Evolutionary conservation across 2,113 vertebrate species (phyloP).

Genomic region (Mus spicilegus): DNA sequence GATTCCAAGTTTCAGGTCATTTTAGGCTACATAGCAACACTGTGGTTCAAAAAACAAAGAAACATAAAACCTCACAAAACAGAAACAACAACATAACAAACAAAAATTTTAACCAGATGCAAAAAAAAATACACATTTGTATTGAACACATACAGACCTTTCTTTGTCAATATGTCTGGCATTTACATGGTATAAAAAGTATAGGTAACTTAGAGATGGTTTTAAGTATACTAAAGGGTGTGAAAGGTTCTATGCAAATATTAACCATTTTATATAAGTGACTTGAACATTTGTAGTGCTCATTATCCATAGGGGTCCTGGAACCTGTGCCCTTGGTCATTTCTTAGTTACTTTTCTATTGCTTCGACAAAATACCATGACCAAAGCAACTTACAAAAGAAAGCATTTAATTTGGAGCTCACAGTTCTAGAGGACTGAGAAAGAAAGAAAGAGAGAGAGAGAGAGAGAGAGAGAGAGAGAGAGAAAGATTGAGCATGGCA

Average conservation of each 20-base stretch:
- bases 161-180: background rate
- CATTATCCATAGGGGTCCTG: background rate
- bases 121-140: background rate
- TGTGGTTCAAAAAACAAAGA: background rate
- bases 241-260: background rate
- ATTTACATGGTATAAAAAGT: background rate
- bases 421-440: background rate
- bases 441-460: no score
- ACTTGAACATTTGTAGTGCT: background rate
- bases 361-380: background rate
- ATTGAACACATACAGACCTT: background rate
- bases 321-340: background rate
- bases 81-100: background rate
- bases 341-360: background rate
- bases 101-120: background rate
- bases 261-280: background rate
- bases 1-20: background rate
- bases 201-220: background rate
- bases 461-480: background rate
- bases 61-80: background rate
- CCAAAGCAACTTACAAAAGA: background rate
- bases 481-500: background rate
- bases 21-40: background rate
- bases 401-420: no score
- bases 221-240: background rate